Evolutionary conservation across 2,888 invertebrate species (phyloP).

Genomic region (Drosophila mercatorum): DNA sequence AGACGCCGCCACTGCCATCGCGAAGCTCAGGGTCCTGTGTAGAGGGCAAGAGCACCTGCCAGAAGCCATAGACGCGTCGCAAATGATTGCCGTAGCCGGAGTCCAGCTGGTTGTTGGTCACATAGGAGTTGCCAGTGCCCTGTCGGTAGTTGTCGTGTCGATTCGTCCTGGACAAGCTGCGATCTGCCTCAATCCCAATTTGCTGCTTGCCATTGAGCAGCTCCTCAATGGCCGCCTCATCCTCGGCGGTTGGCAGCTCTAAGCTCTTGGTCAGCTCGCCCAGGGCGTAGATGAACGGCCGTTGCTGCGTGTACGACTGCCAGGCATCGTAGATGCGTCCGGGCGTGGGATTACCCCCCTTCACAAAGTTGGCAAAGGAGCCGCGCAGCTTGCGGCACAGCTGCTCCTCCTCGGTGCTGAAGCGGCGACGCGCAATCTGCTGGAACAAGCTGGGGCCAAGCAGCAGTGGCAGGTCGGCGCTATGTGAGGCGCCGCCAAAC

Average conservation of each 20-base stretch:
- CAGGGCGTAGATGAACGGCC: slow-evolving; percentile 82
- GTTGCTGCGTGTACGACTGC: slow-evolving; percentile 86
- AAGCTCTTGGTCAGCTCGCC: slow-evolving; percentile 65
- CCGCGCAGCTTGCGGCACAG: slow-evolving; percentile 86
- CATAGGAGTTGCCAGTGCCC: slow-evolving; percentile 53
- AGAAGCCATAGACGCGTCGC: slow-evolving; percentile 83
- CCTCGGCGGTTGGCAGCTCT: slow-evolving; percentile 39
- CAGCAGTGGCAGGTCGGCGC: slow-evolving; percentile 88
- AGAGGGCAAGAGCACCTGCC: slow-evolving; percentile 82
- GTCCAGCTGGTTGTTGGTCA: slow-evolving; percentile 68
- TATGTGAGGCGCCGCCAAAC: slow-evolving; percentile 87
- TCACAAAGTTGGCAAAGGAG: slow-evolving; percentile 86
- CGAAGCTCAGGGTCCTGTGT: slow-evolving; percentile 53
- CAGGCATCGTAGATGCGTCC: slow-evolving; percentile 86
- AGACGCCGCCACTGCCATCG: slow-evolving; percentile 47
- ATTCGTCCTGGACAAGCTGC: slow-evolving; percentile 68
- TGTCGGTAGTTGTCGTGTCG: slow-evolving; percentile 69
- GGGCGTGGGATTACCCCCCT: slow-evolving; percentile 87
- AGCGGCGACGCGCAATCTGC: slow-evolving; percentile 88
- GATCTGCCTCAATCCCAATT: slow-evolving; percentile 35
- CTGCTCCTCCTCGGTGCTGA: slow-evolving; percentile 87
- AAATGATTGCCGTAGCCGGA: slow-evolving; percentile 81
- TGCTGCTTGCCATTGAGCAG: slow-evolving; percentile 62
- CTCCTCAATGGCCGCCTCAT: slow-evolving; percentile 79
- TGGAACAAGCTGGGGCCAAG: slow-evolving; percentile 89